These are phyloP conservation scores for Microtus oregoni DNA, from an alignment of 2,113 vertebrate genomes.

Conservation along the genomic window DNA sequence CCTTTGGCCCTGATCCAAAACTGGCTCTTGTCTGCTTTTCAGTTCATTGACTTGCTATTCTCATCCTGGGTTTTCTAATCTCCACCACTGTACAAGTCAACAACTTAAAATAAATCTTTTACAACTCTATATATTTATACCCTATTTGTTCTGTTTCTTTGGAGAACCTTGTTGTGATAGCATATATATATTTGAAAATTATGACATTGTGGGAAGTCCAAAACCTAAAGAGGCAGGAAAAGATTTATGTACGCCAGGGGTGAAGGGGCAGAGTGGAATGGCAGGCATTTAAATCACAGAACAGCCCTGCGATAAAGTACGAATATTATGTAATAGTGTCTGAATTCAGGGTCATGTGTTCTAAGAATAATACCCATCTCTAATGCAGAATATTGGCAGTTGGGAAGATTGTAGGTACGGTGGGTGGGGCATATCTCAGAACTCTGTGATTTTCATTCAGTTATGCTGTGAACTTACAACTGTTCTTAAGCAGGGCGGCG, in stretches of 20 bases:
- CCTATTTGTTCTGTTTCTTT: background rate
- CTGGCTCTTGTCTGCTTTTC: background rate
- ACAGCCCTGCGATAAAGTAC: background rate
- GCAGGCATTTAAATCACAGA: background rate
- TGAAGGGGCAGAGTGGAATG: background rate
- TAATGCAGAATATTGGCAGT: background rate
- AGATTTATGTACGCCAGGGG: background rate
- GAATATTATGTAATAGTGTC: background rate
- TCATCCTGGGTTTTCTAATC: background rate
- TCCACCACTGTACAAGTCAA: background rate
- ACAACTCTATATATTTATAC: background rate
- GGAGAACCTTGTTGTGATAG: background rate
- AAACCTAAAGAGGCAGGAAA: background rate
- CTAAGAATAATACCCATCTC: background rate
- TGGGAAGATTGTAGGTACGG: background rate
- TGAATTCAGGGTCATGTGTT: background rate
- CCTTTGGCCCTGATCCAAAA: background rate
- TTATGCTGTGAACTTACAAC: constrained; percentile 17
- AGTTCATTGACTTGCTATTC: background rate
- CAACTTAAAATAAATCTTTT: background rate
- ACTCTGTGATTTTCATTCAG: background rate
- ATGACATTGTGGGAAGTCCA: background rate
- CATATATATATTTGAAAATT: background rate
- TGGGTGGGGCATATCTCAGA: background rate
- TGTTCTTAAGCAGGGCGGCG: background rate